A percentile compares a stretch with the other conserved stretches of the same genome.
Evolutionary conservation across 2,797 vertebrate species (phyloP).

Genomic region (Muscicapa comitata): DNA sequence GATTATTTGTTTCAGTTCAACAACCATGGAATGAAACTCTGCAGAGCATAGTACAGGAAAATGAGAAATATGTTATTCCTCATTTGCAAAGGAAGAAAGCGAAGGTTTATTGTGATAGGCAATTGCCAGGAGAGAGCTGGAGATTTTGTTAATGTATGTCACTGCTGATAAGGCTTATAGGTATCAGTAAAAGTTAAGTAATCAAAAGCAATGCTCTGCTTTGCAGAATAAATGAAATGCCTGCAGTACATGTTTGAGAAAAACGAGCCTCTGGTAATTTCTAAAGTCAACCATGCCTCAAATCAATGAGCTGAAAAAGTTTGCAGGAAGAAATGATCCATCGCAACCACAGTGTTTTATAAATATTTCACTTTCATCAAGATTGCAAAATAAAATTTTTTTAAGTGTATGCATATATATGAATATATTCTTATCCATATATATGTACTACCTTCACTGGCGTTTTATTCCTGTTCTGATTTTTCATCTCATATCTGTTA

Average conservation of each 20-base stretch:
- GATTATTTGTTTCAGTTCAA: constrained; percentile 60
- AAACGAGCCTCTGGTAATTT: constrained; percentile 3
- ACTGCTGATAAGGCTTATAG: background rate
- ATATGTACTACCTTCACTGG: background rate
- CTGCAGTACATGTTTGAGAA: background rate
- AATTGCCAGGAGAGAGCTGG: background rate
- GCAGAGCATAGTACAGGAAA: background rate
- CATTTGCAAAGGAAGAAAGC: background rate
- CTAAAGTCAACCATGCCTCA: background rate
- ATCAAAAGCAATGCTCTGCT: background rate
- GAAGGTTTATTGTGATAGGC: background rate
- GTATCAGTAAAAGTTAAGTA: background rate
- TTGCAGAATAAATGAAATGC: background rate
- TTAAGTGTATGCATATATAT: background rate
- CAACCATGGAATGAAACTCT: constrained; percentile 24
- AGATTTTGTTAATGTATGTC: background rate
- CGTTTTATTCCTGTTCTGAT: background rate
- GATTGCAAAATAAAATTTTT: background rate
- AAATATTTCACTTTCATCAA: background rate
- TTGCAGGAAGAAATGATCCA: background rate
- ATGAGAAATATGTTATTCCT: constrained; percentile 21
- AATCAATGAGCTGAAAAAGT: background rate
- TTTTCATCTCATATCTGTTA: background rate
- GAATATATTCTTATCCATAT: background rate
- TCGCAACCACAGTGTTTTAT: background rate